Evolutionary conservation across 2,888 invertebrate genomes (phyloP).

Genomic region (Chrysotoxum bicinctum): DNA sequence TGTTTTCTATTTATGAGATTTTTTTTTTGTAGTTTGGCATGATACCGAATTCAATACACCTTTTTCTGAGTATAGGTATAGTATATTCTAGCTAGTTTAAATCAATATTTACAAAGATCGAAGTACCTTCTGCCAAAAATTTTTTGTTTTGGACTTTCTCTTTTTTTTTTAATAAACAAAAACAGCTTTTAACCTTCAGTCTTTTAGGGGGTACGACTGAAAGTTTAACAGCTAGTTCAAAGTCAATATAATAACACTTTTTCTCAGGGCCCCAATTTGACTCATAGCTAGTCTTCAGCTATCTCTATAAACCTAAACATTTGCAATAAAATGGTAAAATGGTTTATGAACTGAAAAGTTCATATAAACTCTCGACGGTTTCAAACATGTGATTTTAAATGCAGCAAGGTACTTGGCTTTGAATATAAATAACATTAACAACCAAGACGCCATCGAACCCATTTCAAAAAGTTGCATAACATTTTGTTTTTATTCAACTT

Average conservation of each 20-base stretch:
- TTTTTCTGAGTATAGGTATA: no score
- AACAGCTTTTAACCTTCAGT: neutral
- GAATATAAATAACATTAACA: neutral
- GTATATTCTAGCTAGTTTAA: no score
- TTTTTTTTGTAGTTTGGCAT: no score
- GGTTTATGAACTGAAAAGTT: neutral
- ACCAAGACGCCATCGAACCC: neutral
- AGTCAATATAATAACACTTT: neutral
- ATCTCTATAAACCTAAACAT: neutral
- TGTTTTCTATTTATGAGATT: no score
- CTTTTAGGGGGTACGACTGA: neutral
- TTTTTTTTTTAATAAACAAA: no score
- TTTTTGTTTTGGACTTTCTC: no score
- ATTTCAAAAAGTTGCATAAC: slow-evolving; percentile 3
- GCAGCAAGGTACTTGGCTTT: neutral
- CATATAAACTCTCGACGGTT: neutral
- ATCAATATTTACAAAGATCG: no score
- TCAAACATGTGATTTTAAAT: neutral
- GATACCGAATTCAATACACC: no score
- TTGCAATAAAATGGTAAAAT: neutral
- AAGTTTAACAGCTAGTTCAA: neutral
- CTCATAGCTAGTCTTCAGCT: no score
- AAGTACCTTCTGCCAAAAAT: no score
- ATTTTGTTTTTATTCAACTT: neutral
- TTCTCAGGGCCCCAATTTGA: neutral